These are phyloP conservation scores for Brevimyrus niger DNA, from an alignment of 2,113 vertebrate species.

Conservation along the genomic window DNA sequence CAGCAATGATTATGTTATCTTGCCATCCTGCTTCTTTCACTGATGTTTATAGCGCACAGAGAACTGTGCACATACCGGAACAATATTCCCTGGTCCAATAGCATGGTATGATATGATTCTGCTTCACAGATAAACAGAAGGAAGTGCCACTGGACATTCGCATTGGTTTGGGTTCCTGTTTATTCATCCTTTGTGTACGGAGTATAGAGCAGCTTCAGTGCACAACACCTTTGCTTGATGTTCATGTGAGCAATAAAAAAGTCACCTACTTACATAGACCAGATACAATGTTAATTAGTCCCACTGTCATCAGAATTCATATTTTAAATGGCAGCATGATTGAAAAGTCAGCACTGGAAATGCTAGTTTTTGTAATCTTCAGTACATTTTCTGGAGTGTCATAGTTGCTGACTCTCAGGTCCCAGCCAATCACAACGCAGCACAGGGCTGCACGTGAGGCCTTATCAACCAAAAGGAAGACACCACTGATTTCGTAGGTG, in stretches of 20 bases:
- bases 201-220: background rate
- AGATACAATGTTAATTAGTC: background rate
- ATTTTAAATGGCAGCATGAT: background rate
- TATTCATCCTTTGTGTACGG: background rate
- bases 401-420: background rate
- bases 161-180: background rate
- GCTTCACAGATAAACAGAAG: background rate
- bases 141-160: background rate
- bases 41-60: background rate
- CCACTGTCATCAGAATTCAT: background rate
- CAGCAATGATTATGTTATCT: background rate
- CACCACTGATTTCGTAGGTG: background rate
- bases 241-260: background rate
- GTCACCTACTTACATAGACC: background rate
- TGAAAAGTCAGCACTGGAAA: background rate
- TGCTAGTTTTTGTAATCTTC: background rate
- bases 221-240: background rate
- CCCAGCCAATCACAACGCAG: background rate
- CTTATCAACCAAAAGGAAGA: conserved; percentile 12
- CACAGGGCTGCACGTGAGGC: background rate
- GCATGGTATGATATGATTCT: background rate
- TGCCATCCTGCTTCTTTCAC: background rate
- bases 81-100: background rate
- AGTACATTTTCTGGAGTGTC: background rate
- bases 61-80: background rate